Conservation (phyloP, 2,888 invertebrate species). For the Phaonia tiefii region DNA sequence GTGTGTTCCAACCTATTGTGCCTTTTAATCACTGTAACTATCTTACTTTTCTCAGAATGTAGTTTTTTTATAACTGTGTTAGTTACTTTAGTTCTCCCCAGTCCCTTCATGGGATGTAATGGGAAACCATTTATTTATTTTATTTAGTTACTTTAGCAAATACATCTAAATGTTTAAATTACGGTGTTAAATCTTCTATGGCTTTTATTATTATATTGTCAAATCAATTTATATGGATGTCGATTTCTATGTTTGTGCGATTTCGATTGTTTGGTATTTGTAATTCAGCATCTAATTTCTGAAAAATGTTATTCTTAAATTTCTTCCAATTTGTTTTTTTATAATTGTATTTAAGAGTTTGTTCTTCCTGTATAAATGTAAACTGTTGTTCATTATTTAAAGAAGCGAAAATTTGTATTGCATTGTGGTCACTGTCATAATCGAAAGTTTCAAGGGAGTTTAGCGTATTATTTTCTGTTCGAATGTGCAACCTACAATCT, state of each 20-base stretch:
- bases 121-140: too few relatives aligned
- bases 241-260: constrained; percentile 28
- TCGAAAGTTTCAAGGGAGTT: constrained; percentile 14
- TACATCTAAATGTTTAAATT: background rate
- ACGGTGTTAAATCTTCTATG: background rate
- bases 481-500: too few relatives aligned
- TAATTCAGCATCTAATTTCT: background rate
- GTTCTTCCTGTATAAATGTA: too few relatives aligned
- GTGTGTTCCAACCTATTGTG: background rate
- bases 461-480: constrained; percentile 5
- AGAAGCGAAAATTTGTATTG: too few relatives aligned
- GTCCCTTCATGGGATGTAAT: too few relatives aligned
- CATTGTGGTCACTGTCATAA: too few relatives aligned
- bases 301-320: background rate
- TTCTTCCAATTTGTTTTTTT: background rate
- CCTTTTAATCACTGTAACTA: background rate
- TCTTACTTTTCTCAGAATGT: too few relatives aligned
- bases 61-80: background rate
- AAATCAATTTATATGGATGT: background rate
- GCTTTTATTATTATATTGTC: background rate
- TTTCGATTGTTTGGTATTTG: background rate
- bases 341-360: background rate
- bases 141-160: too few relatives aligned
- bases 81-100: background rate
- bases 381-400: too few relatives aligned